phyloP scores from a whole-genome alignment of 2,113 vertebrate species.

The Haplochromis burtoni region DNA sequence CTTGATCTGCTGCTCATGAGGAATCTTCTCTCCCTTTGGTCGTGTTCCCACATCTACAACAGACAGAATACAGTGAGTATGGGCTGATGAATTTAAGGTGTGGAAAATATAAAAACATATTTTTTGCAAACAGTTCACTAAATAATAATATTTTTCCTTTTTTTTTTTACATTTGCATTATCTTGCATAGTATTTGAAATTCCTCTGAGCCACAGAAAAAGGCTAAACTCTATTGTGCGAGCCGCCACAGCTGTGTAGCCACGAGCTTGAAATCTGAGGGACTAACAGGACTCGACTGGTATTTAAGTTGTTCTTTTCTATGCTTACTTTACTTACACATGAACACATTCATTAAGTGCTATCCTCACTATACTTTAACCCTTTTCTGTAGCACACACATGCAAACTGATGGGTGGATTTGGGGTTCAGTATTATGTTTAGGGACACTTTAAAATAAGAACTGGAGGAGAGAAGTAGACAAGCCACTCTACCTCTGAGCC shows the following conservation, averaged over 20 bases:
- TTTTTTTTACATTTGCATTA: neutral
- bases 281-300: neutral
- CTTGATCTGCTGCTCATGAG: conserved; percentile 93
- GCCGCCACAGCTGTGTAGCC: neutral
- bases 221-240: neutral
- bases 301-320: neutral
- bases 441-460: neutral
- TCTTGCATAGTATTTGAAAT: neutral
- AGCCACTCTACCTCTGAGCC: neutral
- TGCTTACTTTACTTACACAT: neutral
- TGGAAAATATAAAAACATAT: neutral
- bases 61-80: neutral
- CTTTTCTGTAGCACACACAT: neutral
- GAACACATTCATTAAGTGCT: neutral
- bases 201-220: neutral
- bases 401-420: neutral
- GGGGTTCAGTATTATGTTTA: neutral
- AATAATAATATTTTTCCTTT: neutral
- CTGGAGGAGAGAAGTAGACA: neutral
- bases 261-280: neutral
- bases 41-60: conserved; percentile 77
- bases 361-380: neutral
- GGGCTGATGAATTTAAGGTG: neutral
- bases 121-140: neutral
- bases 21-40: conserved; percentile 81